A percentile compares a stretch with the other conserved stretches of the same genome.
Evolutionary conservation across 2,888 invertebrate species (phyloP).

Genomic region (Aricia artaxerxes): DNA sequence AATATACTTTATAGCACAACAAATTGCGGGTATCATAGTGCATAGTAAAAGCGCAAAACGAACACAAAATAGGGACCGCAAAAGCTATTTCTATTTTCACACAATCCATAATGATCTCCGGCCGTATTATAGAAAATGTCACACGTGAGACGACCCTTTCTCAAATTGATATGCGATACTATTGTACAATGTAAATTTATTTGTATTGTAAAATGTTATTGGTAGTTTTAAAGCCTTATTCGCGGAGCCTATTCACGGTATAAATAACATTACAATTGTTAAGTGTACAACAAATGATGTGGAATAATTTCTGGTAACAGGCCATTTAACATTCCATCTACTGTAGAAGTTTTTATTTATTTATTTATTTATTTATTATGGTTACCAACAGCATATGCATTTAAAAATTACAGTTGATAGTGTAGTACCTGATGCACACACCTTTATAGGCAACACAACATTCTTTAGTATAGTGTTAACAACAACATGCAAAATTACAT

Average conservation of each 20-base stretch:
- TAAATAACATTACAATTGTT: not conserved
- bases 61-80: not conserved
- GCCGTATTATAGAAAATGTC: conserved; percentile 1
- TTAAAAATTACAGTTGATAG: too few species aligned
- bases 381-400: too few species aligned
- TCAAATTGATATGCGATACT: conserved; percentile 8
- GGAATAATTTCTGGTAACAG: not conserved
- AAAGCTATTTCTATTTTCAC: conserved; percentile 32
- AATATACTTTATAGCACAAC: too few species aligned
- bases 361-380: too few species aligned
- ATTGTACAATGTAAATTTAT: too few species aligned
- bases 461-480: too few species aligned
- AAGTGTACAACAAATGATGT: not conserved
- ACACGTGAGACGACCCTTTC: conserved; percentile 17
- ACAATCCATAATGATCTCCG: conserved; percentile 1
- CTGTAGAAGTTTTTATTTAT: too few species aligned
- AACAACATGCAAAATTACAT: too few species aligned
- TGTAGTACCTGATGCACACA: too few species aligned
- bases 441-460: too few species aligned
- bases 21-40: not conserved
- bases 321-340: not conserved
- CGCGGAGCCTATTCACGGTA: not conserved
- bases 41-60: not conserved
- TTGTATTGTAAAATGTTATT: conserved; percentile 24
- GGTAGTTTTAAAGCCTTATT: conserved; percentile 21